Conservation (phyloP, 2,888 invertebrate genomes). For the Aphodius granarius region DNA sequence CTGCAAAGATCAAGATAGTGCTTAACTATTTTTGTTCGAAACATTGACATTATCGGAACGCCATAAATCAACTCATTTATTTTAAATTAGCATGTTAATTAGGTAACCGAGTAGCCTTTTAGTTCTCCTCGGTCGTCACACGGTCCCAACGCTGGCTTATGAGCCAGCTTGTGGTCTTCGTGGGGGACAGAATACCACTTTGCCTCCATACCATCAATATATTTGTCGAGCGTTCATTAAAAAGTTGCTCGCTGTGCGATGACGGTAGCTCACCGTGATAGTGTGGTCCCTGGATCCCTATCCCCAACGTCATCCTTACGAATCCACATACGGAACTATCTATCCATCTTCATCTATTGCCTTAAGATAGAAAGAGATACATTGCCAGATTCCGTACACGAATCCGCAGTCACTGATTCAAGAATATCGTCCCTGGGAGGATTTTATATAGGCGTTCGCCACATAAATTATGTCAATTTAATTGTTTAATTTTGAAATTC, state of each 20-base stretch:
- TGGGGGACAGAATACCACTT: not conserved
- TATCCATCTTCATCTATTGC: too few relatives aligned
- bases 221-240: constrained; percentile 8
- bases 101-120: constrained; percentile 27
- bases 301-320: too few relatives aligned
- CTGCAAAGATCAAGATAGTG: constrained; percentile 13
- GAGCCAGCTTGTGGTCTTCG: not conserved
- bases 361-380: too few relatives aligned
- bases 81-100: constrained; percentile 36
- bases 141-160: constrained; percentile 1
- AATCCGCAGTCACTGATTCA: too few relatives aligned
- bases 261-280: constrained; percentile 10
- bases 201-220: not conserved
- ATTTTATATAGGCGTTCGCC: constrained; percentile 1
- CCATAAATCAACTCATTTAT: constrained; percentile 33
- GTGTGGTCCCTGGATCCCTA: too few relatives aligned
- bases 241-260: constrained; percentile 13
- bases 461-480: constrained; percentile 28
- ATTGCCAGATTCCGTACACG: too few relatives aligned
- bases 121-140: constrained; percentile 6
- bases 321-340: too few relatives aligned
- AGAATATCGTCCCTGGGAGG: too few relatives aligned
- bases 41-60: constrained; percentile 31
- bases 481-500: constrained; percentile 29
- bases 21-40: constrained; percentile 22